These are phyloP conservation scores for Sebastes fasciatus DNA, from an alignment of 2,113 vertebrate genomes.

Conservation along the genomic window DNA sequence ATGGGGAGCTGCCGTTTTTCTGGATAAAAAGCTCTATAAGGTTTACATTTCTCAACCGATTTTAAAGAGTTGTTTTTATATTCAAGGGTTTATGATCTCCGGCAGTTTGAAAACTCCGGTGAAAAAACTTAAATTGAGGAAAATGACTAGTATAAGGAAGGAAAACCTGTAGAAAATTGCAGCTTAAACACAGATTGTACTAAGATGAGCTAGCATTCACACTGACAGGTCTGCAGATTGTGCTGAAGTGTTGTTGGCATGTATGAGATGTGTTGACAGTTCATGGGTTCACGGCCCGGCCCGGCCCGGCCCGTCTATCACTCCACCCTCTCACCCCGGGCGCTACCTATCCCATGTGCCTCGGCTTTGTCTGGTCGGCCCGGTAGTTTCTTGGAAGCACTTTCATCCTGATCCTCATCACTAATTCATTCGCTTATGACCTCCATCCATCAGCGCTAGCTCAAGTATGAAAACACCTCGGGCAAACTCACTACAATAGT, in stretches of 20 bases:
- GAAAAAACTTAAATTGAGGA: no score
- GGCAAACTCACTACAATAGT: constrained; percentile 69
- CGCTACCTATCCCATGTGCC: constrained; percentile 52
- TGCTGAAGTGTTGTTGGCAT: constrained; percentile 9
- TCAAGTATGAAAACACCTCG: constrained; percentile 80
- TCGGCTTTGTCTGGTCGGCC: constrained; percentile 45
- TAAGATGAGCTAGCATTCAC: background rate
- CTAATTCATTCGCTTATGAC: constrained; percentile 81
- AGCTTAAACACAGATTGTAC: background rate
- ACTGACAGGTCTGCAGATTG: constrained; percentile 25
- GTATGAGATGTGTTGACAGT: constrained; percentile 38
- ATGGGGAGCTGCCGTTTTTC: no score
- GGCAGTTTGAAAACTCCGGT: no score
- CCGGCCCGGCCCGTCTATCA: constrained; percentile 35
- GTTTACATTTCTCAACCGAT: no score
- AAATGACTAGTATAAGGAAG: no score
- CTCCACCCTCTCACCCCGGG: constrained; percentile 16
- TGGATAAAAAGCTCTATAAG: no score
- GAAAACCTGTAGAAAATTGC: background rate
- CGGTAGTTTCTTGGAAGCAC: constrained; percentile 73
- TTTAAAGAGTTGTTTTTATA: no score
- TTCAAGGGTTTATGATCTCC: no score
- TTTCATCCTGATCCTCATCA: constrained; percentile 83
- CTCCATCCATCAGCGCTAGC: constrained; percentile 76
- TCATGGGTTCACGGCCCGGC: constrained; percentile 21